Percentiles rank a stretch among this genome's conserved stretches.
These are phyloP conservation scores for Glaucidium brasilianum DNA, from an alignment of 2,113 vertebrate species.

Conservation along the genomic window DNA sequence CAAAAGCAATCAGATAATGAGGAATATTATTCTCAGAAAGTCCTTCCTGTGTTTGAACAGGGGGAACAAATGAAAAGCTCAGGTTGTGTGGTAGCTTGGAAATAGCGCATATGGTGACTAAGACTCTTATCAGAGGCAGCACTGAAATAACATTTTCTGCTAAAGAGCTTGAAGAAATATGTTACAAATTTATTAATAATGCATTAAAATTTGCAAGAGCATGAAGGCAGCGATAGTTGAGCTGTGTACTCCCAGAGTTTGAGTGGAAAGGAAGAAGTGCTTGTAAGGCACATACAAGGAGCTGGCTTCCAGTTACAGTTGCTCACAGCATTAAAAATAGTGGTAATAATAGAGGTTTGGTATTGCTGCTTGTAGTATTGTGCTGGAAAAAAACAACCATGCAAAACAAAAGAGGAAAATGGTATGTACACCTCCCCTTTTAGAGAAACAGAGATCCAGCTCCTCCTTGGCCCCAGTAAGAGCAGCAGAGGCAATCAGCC, in stretches of 20 bases:
- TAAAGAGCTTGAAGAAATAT: constrained; percentile 62
- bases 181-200: constrained; percentile 70
- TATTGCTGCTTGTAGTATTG: background rate
- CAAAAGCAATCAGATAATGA: constrained; percentile 65
- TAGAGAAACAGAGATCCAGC: background rate
- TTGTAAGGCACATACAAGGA: background rate
- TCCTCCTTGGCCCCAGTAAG: background rate
- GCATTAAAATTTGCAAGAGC: constrained; percentile 60
- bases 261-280: constrained; percentile 19
- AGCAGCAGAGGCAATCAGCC: background rate
- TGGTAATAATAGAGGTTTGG: background rate
- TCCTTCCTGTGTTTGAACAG: constrained; percentile 58
- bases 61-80: constrained; percentile 59
- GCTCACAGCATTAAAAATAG: background rate
- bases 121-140: constrained; percentile 53
- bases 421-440: accelerated
- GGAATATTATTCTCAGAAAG: constrained; percentile 65
- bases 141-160: constrained; percentile 59
- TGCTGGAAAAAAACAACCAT: background rate
- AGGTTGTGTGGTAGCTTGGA: constrained; percentile 51
- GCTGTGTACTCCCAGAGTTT: background rate
- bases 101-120: constrained; percentile 51
- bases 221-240: constrained; percentile 44
- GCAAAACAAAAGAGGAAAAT: background rate
- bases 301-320: background rate